Conservation (phyloP, 2,797 vertebrate species). For the Syngnathus rostellatus region DNA sequence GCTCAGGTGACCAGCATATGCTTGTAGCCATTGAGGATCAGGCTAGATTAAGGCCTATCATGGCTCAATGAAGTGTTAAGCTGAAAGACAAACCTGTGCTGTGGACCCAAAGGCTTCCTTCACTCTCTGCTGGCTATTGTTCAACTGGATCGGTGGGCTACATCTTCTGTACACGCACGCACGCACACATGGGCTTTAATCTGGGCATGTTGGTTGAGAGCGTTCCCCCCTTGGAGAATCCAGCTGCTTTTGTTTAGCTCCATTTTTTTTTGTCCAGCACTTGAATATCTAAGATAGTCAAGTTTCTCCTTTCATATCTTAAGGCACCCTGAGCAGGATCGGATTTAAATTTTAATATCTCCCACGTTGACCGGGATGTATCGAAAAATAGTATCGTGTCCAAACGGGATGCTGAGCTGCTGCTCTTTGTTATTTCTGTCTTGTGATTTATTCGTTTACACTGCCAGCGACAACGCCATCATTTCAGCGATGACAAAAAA, state of each 20-base stretch:
- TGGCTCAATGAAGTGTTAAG: conserved; percentile 61
- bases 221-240: conserved; percentile 15
- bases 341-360: not conserved
- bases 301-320: too few species aligned
- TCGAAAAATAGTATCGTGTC: conserved; percentile 48
- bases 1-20: conserved; percentile 73
- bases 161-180: conserved; percentile 41
- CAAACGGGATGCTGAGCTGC: conserved; percentile 46
- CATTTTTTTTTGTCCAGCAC: conserved; percentile 16
- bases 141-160: conserved; percentile 38
- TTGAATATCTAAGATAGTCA: conserved; percentile 8
- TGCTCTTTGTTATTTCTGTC: conserved; percentile 49
- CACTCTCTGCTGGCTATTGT: conserved; percentile 53
- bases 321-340: not conserved
- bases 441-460: conserved; percentile 71
- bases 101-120: conserved; percentile 52
- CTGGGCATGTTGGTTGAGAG: conserved; percentile 31
- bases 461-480: conserved; percentile 67
- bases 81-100: conserved; percentile 57
- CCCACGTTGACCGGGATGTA: not conserved
- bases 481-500: conserved; percentile 63
- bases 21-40: conserved; percentile 68
- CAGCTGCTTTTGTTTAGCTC: conserved; percentile 21
- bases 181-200: conserved; percentile 43
- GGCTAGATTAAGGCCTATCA: conserved; percentile 61